Evolutionary conservation across 2,888 invertebrate genomes (phyloP).

Genomic region (Blomia tropicalis): DNA sequence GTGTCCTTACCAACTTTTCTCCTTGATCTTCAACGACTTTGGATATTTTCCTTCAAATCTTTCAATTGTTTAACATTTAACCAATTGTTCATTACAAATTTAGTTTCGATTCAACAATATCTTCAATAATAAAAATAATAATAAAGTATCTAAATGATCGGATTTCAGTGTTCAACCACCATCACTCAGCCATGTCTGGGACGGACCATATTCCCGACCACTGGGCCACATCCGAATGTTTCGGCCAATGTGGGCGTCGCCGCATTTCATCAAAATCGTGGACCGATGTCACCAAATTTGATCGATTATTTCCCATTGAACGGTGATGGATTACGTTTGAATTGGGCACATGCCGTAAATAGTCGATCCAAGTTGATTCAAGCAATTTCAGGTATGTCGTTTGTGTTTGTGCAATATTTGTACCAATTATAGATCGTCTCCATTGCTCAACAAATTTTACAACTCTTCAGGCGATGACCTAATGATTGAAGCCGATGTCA

Average conservation of each 20-base stretch:
- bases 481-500: constrained; percentile 30
- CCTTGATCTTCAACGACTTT: no score
- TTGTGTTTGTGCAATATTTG: constrained; percentile 1
- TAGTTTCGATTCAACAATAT: not conserved
- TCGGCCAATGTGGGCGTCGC: constrained; percentile 2
- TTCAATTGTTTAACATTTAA: no score
- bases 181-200: constrained; percentile 26
- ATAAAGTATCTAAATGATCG: constrained; percentile 12
- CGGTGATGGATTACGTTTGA: constrained; percentile 33
- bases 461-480: constrained; percentile 27
- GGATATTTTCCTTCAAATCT: no score
- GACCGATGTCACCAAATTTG: constrained; percentile 26
- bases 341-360: constrained; percentile 35
- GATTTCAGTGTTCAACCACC: constrained; percentile 27
- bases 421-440: not conserved
- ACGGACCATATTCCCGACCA: constrained; percentile 24
- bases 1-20: no score
- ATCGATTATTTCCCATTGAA: constrained; percentile 32
- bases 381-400: constrained; percentile 32
- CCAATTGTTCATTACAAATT: no score
- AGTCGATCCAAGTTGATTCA: constrained; percentile 31
- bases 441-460: not conserved
- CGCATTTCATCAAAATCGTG: constrained; percentile 17
- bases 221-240: constrained; percentile 19
- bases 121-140: not conserved